Evolutionary conservation across 2,888 invertebrate genomes (phyloP).

Genomic region (Sisyra nigra): DNA sequence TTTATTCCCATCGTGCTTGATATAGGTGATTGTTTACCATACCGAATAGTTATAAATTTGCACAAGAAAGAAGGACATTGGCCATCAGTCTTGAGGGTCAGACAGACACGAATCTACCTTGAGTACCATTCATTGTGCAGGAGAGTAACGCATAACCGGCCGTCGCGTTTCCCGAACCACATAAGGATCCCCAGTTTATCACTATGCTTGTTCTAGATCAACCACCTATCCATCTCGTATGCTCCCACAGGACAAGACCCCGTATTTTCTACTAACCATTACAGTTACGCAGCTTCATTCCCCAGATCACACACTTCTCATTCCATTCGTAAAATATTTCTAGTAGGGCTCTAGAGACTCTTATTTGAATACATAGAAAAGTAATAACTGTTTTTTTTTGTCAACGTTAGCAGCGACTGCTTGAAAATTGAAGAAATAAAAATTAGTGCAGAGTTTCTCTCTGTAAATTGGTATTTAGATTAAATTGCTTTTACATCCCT

Average conservation of each 20-base stretch:
- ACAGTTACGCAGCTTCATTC: slow-evolving; percentile 9
- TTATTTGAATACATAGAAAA: too few relatives aligned
- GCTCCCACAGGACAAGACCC: not conserved
- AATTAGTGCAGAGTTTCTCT: too few relatives aligned
- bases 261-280: slow-evolving; percentile 1
- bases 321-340: slow-evolving; percentile 12
- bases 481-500: too few relatives aligned
- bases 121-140: too few relatives aligned
- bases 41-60: not conserved
- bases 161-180: not conserved
- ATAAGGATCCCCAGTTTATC: slow-evolving; percentile 22
- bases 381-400: too few relatives aligned
- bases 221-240: slow-evolving; percentile 24
- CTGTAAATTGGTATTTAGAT: too few relatives aligned
- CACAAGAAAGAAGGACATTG: not conserved
- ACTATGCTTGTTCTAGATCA: slow-evolving; percentile 27
- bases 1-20: too few relatives aligned
- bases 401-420: too few relatives aligned
- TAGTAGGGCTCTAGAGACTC: too few relatives aligned
- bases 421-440: too few relatives aligned
- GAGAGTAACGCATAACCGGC: not conserved
- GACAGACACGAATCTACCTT: not conserved
- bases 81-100: not conserved
- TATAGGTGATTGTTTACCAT: too few relatives aligned
- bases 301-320: slow-evolving; percentile 13